Evolutionary conservation across 2,113 vertebrate genomes (phyloP).

Genomic region (Heterotilapia buettikoferi): DNA sequence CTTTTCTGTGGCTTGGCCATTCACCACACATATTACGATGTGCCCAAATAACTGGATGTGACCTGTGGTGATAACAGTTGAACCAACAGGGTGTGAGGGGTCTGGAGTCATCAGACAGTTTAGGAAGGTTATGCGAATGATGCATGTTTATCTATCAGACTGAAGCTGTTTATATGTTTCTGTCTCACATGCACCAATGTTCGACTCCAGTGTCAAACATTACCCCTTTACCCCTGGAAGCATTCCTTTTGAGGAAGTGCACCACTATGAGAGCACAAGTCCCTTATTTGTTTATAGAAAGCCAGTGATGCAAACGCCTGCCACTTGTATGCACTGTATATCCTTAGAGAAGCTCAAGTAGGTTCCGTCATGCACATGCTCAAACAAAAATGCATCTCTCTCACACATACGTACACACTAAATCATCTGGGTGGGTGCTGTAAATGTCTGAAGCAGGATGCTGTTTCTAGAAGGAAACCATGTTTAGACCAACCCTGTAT

Average conservation of each 20-base stretch:
- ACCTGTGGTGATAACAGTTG: neutral
- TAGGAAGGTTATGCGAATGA: neutral
- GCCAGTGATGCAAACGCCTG: neutral
- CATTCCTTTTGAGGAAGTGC: neutral
- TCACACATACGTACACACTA: neutral
- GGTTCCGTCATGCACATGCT: neutral
- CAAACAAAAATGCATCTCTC: neutral
- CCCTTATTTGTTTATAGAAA: constrained; percentile 22
- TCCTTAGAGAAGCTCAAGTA: constrained; percentile 22
- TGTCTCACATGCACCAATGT: neutral
- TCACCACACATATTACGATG: neutral
- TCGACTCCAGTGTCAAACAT: neutral
- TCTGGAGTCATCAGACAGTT: neutral
- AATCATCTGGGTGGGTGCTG: constrained; percentile 46
- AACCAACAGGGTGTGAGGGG: constrained; percentile 1
- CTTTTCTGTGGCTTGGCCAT: neutral
- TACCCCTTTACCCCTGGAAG: neutral
- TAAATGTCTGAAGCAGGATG: constrained; percentile 68
- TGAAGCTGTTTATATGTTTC: neutral
- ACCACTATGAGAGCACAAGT: neutral
- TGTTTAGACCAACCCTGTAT: constrained; percentile 1
- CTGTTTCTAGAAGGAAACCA: constrained; percentile 54
- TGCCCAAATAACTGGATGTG: neutral
- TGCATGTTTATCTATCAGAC: neutral
- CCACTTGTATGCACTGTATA: constrained; percentile 2